These are phyloP conservation scores for Callipepla californica DNA, from an alignment of 2,113 vertebrate species.

Conservation along the genomic window DNA sequence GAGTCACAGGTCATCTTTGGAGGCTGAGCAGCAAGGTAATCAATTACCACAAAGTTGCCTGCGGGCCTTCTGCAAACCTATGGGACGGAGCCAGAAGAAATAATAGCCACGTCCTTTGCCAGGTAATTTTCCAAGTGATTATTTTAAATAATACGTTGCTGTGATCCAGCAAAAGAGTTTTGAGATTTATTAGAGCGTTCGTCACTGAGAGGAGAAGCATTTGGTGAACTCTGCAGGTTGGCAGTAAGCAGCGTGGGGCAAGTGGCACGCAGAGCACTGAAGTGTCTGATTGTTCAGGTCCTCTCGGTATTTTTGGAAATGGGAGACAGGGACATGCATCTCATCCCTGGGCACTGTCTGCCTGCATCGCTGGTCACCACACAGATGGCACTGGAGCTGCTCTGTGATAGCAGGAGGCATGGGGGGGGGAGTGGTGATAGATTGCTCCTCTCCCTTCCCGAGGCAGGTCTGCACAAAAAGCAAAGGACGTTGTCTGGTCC, in stretches of 20 bases:
- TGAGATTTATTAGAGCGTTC: constrained; percentile 12
- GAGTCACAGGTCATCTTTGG: not conserved
- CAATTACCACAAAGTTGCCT: constrained; percentile 4
- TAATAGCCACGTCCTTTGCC: constrained; percentile 47
- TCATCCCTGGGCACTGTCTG: not conserved
- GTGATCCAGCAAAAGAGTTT: not conserved
- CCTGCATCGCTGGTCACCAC: not conserved
- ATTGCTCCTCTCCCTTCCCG: not conserved
- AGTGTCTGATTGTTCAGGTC: not conserved
- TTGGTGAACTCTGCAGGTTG: not conserved
- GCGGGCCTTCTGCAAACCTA: not conserved
- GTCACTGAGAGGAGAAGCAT: not conserved
- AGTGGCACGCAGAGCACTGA: not conserved
- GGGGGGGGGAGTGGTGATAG: not conserved
- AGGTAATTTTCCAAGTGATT: constrained; percentile 57
- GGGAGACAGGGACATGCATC: not conserved
- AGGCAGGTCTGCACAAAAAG: not conserved
- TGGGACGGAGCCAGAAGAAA: not conserved
- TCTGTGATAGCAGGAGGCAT: not conserved
- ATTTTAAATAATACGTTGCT: constrained; percentile 41
- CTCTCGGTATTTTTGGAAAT: not conserved
- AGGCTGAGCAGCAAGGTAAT: constrained; percentile 18
- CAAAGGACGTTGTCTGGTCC: not conserved
- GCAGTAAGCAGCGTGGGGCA: not conserved
- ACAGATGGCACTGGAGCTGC: constrained; percentile 7